phyloP scores from a whole-genome alignment of 2,888 invertebrate genomes.

The Aethes cnicana region DNA sequence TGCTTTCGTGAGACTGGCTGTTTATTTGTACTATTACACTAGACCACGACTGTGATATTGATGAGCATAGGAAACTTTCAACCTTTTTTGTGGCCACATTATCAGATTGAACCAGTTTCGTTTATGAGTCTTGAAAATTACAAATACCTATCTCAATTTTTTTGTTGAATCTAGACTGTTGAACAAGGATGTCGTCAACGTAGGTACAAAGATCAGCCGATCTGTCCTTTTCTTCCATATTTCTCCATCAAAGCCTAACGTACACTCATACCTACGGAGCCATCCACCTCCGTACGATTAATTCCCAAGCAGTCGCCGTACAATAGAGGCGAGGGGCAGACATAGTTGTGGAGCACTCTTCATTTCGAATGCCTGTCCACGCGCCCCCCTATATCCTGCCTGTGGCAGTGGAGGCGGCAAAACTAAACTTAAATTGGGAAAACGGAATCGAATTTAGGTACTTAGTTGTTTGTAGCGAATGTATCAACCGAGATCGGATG shows the following conservation, averaged over 20 bases:
- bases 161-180: no score
- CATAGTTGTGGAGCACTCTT: constrained; percentile 76
- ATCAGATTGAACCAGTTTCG: no score
- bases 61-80: no score
- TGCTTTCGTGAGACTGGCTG: no score
- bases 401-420: constrained; percentile 23
- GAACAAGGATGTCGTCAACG: no score
- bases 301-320: constrained; percentile 42
- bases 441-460: constrained; percentile 7
- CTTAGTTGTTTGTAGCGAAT: constrained; percentile 11
- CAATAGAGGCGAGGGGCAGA: constrained; percentile 51
- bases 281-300: constrained; percentile 3
- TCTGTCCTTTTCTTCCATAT: not conserved
- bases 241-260: not conserved
- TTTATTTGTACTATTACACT: no score
- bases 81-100: no score
- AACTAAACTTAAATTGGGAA: constrained; percentile 28
- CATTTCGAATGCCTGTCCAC: constrained; percentile 82
- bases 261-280: not conserved
- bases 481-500: constrained; percentile 2
- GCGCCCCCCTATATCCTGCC: constrained; percentile 60
- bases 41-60: no score
- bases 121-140: no score
- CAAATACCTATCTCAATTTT: no score
- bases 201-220: no score